phyloP scores from a whole-genome alignment of 2,888 invertebrate species.

The Sabatieria punctata region DNA sequence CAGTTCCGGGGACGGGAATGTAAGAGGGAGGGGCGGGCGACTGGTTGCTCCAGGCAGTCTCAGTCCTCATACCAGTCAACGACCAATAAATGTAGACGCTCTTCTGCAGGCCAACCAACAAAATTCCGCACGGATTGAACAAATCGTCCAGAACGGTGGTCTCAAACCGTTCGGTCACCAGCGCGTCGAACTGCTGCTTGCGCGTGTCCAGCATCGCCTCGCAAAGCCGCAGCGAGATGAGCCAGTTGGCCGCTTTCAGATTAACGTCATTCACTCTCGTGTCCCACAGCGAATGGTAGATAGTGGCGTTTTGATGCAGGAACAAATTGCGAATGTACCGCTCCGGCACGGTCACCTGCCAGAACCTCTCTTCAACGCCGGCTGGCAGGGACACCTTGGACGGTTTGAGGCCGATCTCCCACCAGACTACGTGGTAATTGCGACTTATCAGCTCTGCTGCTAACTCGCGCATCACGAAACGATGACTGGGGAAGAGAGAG shows the following conservation, averaged over 20 bases:
- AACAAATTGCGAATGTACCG: conserved; percentile 14
- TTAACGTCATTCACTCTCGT: conserved; percentile 7
- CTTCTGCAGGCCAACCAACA: conserved; percentile 20
- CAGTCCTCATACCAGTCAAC: conserved; percentile 25
- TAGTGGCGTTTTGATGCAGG: conserved; percentile 14
- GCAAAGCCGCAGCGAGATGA: conserved; percentile 23
- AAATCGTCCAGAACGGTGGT: conserved; percentile 27
- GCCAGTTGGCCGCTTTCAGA: conserved; percentile 20
- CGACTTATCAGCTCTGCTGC: conserved; percentile 24
- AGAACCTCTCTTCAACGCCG: conserved; percentile 4
- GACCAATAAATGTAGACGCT: conserved; percentile 28
- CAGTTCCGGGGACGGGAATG: conserved; percentile 28
- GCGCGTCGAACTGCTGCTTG: conserved; percentile 19
- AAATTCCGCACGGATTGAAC: conserved; percentile 29
- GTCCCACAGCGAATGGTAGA: conserved; percentile 14
- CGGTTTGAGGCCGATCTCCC: conserved; percentile 25
- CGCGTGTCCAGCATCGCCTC: conserved; percentile 18
- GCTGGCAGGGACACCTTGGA: conserved; percentile 9
- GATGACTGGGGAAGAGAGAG: conserved; percentile 23
- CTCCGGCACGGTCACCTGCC: conserved; percentile 11
- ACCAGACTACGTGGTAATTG: conserved; percentile 24
- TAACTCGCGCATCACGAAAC: conserved; percentile 20
- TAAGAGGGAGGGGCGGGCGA: conserved; percentile 27
- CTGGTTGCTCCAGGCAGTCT: conserved; percentile 30
- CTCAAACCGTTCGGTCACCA: conserved; percentile 22